Evolutionary conservation across 2,888 invertebrate species (phyloP), one percentile per base, ranked within the genome.

Genomic region (Epicampocera succincta): DNA sequence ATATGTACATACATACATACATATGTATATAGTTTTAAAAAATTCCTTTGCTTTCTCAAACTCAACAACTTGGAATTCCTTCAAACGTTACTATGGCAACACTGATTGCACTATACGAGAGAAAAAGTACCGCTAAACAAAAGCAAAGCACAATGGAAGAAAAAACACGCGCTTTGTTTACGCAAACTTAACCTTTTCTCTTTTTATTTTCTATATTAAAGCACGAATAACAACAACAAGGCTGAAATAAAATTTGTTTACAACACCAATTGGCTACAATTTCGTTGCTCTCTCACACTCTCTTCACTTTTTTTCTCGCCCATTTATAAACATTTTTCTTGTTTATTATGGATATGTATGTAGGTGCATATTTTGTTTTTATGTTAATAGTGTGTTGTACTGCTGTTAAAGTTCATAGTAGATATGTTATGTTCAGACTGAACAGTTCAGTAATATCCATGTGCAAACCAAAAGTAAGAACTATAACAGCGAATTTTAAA

Each of bases 121-220:
- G 17, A 56, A 73, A 79, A 82, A 82, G 77, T 77, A 82, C 81
- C 78, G 78, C 74, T 78, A 74, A 33, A 33, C 33, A 8, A 33
- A 33, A 33, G 6, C 33, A 33, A 63, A 73, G 40, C 61, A 73
- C 46, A 42, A 52, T 33, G 3, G 48, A 54, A 63, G 17, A 40
- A 42, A 72, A 77, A 72, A 58, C 50, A 71, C 73, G 44, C 56
- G 40, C 29, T 81, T 61, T 78, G 78, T 75, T 82, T 78, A 78
- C 60, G 60, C 65, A 78, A 74, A 78, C 78, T 82, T 78, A 74
- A 78, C 78, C 69, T 74, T 73, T 72, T 83, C 73, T 76, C 61
- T 63, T 33, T 56, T 11, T 15, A 19, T 29, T 44, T 72, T 50
- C 52, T 33, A 40, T 68, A 33, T 44, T 60, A 21, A 29, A 68